phyloP scores from a whole-genome alignment of 2,797 vertebrate species.

The Otolemur crassicaudatus region DNA sequence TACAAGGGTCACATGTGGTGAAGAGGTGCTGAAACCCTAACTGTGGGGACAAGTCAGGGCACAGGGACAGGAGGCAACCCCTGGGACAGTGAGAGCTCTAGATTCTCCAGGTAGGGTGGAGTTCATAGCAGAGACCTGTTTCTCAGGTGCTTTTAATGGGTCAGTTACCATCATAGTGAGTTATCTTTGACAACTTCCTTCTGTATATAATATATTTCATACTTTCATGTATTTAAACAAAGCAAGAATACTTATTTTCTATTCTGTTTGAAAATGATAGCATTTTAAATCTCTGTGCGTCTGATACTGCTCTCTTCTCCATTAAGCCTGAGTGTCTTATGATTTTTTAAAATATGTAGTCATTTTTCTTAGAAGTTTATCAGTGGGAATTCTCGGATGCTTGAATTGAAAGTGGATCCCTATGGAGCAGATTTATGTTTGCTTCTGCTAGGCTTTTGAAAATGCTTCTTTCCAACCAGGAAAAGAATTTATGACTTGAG shows the following conservation, averaged over 20 bases:
- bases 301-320: background rate
- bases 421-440: background rate
- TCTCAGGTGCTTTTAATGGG: background rate
- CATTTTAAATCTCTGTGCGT: background rate
- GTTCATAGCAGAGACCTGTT: background rate
- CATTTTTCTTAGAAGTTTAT: background rate
- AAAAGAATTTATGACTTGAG: background rate
- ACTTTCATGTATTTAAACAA: background rate
- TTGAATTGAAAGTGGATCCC: background rate
- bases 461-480: background rate
- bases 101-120: background rate
- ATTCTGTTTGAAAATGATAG: background rate
- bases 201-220: background rate
- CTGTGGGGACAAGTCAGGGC: background rate
- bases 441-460: background rate
- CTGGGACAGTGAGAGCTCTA: background rate
- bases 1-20: background rate
- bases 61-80: background rate
- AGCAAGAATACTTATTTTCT: background rate
- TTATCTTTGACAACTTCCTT: background rate
- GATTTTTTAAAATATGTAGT: background rate
- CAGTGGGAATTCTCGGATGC: background rate
- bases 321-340: background rate
- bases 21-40: background rate
- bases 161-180: background rate